Base-by-base conservation (phyloP, 92 coral and sea anemone species). In the Anthopleura xanthogrammica region DNA sequence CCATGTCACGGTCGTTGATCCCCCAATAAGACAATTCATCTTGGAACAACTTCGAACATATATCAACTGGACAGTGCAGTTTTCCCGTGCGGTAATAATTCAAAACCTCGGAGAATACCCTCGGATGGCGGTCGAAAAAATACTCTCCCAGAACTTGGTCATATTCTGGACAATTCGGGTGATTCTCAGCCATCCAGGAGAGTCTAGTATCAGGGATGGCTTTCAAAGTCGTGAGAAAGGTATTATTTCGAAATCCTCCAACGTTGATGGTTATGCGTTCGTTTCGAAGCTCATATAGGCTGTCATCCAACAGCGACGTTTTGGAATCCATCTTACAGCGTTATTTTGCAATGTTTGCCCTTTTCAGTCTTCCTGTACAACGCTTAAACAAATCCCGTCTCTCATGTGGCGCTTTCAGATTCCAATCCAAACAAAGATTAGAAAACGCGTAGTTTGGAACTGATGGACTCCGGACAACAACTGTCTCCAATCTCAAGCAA, bases 11-110 rank as follows among this genome's bases (percentile, higher is more conserved):
- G 29, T 95, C 95, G 52, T 89, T 94, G 13, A 96, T 92, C n/a
- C 99, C 99, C 99, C 99, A 96, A n/a, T 92, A 96, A 3, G 98
- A 93, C 66, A 96, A 77, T 56, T 96, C 99, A 46, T 96, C 99
- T 83, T 91, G 93, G 70, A 94, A 96, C 39, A 87, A 83, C 80
- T 90, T 86, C 60, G 98, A 95, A 57, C 99, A 96, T 41, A 92
- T 82, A 79, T 94, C 98, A 1, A 89, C 95, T 1, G 99, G 99
- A 60, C 99, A 96, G 87, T 96, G 99, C 4, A 96, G 93, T 72
- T 94, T 92, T 10, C 99, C 99, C 11, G 95, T 96, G 40, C 99
- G 96, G 77, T 96, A 96, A 79, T 92, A 96, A 62, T 95, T 96
- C 80, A 96, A 80, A 62, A 96, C 98, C 78, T 96, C 99, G 78